Percentiles rank a stretch among this genome's conserved stretches.
Conservation (phyloP, 2,888 invertebrate species). For the Fissipunctia ypsillon region DNA sequence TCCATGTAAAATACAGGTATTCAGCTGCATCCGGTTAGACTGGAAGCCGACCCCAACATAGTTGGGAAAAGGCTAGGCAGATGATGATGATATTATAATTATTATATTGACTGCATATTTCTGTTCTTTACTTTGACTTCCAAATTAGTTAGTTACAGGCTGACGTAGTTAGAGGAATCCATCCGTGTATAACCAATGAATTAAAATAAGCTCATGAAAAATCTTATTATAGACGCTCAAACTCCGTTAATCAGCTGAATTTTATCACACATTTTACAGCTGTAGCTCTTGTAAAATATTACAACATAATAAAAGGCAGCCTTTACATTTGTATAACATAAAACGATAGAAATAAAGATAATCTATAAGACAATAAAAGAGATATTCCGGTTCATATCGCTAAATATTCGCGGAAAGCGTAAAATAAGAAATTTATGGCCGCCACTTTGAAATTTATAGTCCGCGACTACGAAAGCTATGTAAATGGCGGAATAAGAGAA, state of each 20-base stretch:
- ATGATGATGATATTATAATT: too few species aligned
- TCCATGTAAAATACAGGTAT: too few species aligned
- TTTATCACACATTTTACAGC: conserved; percentile 34
- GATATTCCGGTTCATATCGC: conserved; percentile 68
- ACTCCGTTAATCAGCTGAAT: conserved; percentile 27
- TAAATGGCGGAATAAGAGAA: conserved; percentile 68
- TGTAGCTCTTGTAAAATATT: conserved; percentile 39
- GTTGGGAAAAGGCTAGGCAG: too few species aligned
- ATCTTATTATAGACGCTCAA: conserved; percentile 17
- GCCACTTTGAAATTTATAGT: conserved; percentile 70
- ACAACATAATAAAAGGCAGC: conserved; percentile 49
- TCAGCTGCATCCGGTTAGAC: too few species aligned
- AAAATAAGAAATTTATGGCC: conserved; percentile 74
- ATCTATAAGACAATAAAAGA: conserved; percentile 63
- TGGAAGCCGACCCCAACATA: too few species aligned
- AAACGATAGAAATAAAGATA: conserved; percentile 61
- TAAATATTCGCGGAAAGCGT: conserved; percentile 68
- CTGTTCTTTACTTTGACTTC: neutral
- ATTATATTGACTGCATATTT: too few species aligned
- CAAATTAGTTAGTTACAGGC: neutral
- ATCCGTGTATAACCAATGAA: neutral
- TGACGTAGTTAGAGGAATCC: neutral
- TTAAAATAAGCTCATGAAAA: conserved; percentile 11
- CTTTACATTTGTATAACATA: conserved; percentile 49
- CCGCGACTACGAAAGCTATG: conserved; percentile 62